Evolutionary conservation across 2,113 vertebrate genomes (phyloP).

Genomic region (Actenoides lindsayi): DNA sequence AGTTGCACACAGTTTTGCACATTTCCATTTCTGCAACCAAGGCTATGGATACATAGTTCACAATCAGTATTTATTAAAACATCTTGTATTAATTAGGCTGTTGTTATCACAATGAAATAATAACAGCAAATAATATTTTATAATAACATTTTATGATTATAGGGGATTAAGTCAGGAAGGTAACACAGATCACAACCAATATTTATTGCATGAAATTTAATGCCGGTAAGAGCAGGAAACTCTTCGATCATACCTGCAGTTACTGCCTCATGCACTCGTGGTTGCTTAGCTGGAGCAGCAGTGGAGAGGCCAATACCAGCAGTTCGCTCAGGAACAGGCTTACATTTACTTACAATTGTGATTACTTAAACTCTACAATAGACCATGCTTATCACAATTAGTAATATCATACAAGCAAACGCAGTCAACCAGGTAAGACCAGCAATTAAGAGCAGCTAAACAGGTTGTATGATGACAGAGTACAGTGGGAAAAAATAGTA

Average conservation of each 20-base stretch:
- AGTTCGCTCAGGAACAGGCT: background rate
- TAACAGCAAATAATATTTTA: background rate
- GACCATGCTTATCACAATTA: background rate
- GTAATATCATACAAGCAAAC: background rate
- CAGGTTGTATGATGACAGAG: background rate
- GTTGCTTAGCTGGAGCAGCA: background rate
- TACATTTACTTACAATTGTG: background rate
- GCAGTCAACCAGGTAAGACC: background rate
- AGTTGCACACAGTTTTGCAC: background rate
- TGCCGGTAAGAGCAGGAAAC: no score
- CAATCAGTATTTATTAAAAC: background rate
- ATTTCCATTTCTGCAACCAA: background rate
- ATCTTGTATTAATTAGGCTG: background rate
- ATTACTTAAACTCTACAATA: background rate
- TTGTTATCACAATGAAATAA: background rate
- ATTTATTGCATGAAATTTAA: background rate
- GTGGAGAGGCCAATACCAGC: background rate
- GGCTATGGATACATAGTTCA: background rate
- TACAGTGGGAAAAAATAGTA: background rate
- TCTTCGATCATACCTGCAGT: no score
- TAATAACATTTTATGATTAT: background rate
- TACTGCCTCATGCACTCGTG: rapidly evolving
- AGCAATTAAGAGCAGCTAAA: background rate
- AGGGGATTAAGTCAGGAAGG: background rate
- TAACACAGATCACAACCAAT: background rate